Evolutionary conservation across 2,113 vertebrate species (phyloP).

Genomic region (Euleptes europaea): DNA sequence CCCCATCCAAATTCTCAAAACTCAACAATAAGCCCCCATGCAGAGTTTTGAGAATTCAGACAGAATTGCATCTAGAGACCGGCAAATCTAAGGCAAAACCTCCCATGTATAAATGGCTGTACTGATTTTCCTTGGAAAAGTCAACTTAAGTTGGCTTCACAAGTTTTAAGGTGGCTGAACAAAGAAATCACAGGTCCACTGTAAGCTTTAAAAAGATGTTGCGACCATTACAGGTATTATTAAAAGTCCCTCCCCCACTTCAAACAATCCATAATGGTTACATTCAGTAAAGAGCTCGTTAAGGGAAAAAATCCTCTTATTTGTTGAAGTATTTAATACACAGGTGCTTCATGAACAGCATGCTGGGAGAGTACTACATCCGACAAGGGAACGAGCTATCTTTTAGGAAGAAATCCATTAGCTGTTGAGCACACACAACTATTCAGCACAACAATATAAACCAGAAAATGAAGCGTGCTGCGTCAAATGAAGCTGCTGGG

Average conservation of each 20-base stretch:
- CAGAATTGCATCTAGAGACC: too few relatives aligned
- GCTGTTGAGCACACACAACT: conserved; percentile 20
- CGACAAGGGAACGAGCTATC: neutral
- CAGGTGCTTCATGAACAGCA: conserved; percentile 26
- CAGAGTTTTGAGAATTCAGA: too few relatives aligned
- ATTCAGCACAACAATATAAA: neutral
- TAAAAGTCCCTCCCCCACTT: neutral
- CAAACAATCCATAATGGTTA: neutral
- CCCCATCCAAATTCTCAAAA: too few relatives aligned
- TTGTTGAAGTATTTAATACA: conserved; percentile 14
- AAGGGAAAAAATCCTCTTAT: neutral
- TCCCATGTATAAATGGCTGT: too few relatives aligned
- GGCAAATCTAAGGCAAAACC: too few relatives aligned
- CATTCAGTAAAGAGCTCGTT: neutral
- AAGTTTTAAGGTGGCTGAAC: neutral
- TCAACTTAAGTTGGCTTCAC: neutral
- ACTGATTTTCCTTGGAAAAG: neutral
- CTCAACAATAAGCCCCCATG: too few relatives aligned
- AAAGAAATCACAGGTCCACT: neutral
- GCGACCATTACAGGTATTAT: neutral
- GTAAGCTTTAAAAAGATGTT: neutral
- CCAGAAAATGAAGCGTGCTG: neutral
- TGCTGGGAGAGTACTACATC: neutral
- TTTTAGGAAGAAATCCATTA: conserved; percentile 7
- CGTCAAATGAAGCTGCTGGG: neutral